These are phyloP conservation scores for Drosophila nigritarsus DNA, from an alignment of 2,888 invertebrate species.

Conservation along the genomic window DNA sequence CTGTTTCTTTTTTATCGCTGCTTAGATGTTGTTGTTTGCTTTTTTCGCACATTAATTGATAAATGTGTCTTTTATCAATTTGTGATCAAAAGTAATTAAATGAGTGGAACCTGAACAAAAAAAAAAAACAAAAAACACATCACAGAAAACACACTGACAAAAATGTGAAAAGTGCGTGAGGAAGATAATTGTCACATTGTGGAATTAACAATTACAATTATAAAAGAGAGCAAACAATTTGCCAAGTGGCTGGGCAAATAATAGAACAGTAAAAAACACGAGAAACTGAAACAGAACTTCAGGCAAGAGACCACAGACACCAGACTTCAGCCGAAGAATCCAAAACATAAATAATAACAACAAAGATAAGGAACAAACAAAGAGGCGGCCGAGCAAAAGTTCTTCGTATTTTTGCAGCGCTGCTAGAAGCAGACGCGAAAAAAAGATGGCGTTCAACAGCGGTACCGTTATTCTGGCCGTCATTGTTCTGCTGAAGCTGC, in stretches of 20 bases:
- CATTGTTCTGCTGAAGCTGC: slow-evolving; percentile 46
- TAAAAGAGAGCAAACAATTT: slow-evolving; percentile 63
- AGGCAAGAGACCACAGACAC: background rate
- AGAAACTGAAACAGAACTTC: slow-evolving; percentile 9
- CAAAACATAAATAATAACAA: slow-evolving; percentile 35
- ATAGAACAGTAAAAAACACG: background rate
- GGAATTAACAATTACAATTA: slow-evolving; percentile 66
- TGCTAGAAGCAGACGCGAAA: slow-evolving; percentile 17
- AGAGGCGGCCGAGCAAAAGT: slow-evolving; percentile 19
- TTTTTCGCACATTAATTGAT: slow-evolving; percentile 77
- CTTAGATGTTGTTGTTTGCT: slow-evolving; percentile 35
- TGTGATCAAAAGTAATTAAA: slow-evolving; percentile 75
- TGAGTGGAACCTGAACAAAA: slow-evolving; percentile 41
- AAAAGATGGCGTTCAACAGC: slow-evolving; percentile 52
- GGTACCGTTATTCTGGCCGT: slow-evolving; percentile 40
- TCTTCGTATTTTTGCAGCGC: slow-evolving; percentile 28
- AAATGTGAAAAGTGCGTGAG: slow-evolving; percentile 60
- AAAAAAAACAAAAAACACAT: slow-evolving; percentile 12
- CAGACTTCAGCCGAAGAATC: slow-evolving; percentile 15
- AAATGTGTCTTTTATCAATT: slow-evolving; percentile 71
- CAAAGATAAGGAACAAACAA: slow-evolving; percentile 40
- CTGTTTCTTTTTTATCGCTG: slow-evolving; percentile 31
- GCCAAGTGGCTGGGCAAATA: slow-evolving; percentile 57
- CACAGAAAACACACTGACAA: slow-evolving; percentile 26
- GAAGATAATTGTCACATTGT: slow-evolving; percentile 58